Percentiles rank a stretch among this genome's conserved stretches.
Evolutionary conservation across 2,113 vertebrate genomes (phyloP).

Genomic region (Pholis gunnellus): DNA sequence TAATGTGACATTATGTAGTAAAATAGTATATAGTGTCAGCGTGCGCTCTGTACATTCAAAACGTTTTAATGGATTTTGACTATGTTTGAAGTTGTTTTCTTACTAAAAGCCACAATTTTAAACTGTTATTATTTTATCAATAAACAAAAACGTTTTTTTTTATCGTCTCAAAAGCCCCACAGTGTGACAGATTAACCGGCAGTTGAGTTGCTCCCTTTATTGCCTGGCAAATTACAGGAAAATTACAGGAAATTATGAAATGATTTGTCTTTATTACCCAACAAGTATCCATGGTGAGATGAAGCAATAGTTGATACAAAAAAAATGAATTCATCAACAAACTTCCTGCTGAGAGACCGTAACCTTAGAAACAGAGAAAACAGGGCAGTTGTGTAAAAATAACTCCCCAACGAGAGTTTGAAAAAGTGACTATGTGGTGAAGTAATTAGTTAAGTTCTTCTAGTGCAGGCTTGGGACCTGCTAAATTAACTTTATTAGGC

Average conservation of each 20-base stretch:
- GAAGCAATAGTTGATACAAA: constrained; percentile 12
- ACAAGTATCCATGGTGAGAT: not conserved
- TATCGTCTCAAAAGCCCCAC: not conserved
- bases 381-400: constrained; percentile 43
- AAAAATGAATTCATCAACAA: not conserved
- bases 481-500: constrained; percentile 55
- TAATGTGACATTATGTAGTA: not conserved
- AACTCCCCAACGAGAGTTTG: not conserved
- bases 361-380: constrained; percentile 53
- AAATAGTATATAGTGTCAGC: not conserved
- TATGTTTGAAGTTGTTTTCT: not conserved
- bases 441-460: constrained; percentile 52
- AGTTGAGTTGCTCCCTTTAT: not conserved
- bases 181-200: not conserved
- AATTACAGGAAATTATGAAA: not conserved
- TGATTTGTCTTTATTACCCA: not conserved
- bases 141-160: not conserved
- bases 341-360: constrained; percentile 23
- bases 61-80: not conserved
- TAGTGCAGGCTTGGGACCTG: constrained; percentile 34
- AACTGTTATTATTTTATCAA: not conserved
- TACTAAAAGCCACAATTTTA: not conserved
- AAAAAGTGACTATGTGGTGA: constrained; percentile 35
- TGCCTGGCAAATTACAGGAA: not conserved
- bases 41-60: not conserved